Evolutionary conservation across 2,113 vertebrate genomes (phyloP).

Genomic region (Etheostoma cragini): DNA sequence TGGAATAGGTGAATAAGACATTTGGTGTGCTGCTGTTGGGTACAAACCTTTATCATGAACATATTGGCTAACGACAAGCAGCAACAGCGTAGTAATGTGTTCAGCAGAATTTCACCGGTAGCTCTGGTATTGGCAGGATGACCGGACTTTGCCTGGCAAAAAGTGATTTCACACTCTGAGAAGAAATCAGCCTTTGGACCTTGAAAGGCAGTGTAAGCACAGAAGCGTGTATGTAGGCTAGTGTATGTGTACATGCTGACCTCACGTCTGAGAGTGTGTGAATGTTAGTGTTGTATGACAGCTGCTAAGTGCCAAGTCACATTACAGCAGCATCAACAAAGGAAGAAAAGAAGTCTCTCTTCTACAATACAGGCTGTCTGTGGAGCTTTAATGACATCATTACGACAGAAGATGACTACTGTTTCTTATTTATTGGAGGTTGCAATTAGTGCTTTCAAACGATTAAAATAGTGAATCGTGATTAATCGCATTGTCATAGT

Average conservation of each 20-base stretch:
- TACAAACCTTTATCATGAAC: neutral
- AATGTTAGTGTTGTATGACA: conserved; percentile 46
- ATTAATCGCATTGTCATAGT: too few relatives aligned
- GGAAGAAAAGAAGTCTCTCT: neutral
- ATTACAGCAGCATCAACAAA: conserved; percentile 31
- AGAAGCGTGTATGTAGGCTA: neutral
- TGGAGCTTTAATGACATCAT: neutral
- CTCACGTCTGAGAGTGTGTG: conserved; percentile 4
- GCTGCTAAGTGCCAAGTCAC: conserved; percentile 21
- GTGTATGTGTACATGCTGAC: neutral
- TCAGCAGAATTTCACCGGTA: neutral
- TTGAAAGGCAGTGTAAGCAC: conserved; percentile 32
- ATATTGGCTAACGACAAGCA: neutral
- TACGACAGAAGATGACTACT: neutral
- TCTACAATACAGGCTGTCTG: neutral
- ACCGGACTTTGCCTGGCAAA: conserved; percentile 24
- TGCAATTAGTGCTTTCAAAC: too few relatives aligned
- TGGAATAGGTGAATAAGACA: neutral
- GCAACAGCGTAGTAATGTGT: neutral
- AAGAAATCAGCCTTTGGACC: conserved; percentile 50
- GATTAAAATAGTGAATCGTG: too few relatives aligned
- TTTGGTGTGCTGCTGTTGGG: neutral
- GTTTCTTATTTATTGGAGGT: neutral
- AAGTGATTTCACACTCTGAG: conserved; percentile 20
- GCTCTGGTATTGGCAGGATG: conserved; percentile 6